Percentiles rank a stretch among this genome's conserved stretches.
These are phyloP conservation scores for Ictalurus furcatus DNA, from an alignment of 2,113 vertebrate species.

Conservation along the genomic window DNA sequence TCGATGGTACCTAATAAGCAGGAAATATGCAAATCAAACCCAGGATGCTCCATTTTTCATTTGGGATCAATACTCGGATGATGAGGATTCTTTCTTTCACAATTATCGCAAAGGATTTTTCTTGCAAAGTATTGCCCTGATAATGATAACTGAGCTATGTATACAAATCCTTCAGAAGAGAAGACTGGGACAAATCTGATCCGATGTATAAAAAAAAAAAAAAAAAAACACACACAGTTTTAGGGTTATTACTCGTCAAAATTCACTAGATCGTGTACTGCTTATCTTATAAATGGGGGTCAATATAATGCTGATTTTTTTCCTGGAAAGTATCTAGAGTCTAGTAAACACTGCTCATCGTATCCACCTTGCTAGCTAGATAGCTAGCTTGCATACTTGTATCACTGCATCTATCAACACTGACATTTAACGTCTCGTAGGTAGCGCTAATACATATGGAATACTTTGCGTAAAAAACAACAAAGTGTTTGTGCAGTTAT, in stretches of 20 bases:
- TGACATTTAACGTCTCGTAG: not conserved
- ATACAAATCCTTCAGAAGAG: not conserved
- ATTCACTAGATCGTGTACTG: not conserved
- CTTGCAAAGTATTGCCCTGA: not conserved
- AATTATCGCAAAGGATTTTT: not conserved
- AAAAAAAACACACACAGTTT: not conserved
- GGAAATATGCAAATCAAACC: conserved; percentile 30
- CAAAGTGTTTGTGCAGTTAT: no score
- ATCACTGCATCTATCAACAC: not conserved
- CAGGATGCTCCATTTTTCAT: not conserved
- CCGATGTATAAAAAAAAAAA: no score
- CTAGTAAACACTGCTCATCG: not conserved
- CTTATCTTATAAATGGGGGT: not conserved
- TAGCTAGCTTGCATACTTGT: not conserved
- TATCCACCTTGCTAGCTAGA: not conserved
- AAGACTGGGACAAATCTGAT: not conserved
- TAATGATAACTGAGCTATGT: not conserved
- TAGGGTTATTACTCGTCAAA: not conserved
- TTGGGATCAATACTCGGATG: not conserved
- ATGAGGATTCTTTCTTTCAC: not conserved
- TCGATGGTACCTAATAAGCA: conserved; percentile 48
- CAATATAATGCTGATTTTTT: not conserved
- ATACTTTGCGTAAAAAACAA: no score
- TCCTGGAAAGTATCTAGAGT: not conserved
- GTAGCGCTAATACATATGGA: no score